Conservation (phyloP, 2,113 vertebrate genomes). For the Pavo muticus region DNA sequence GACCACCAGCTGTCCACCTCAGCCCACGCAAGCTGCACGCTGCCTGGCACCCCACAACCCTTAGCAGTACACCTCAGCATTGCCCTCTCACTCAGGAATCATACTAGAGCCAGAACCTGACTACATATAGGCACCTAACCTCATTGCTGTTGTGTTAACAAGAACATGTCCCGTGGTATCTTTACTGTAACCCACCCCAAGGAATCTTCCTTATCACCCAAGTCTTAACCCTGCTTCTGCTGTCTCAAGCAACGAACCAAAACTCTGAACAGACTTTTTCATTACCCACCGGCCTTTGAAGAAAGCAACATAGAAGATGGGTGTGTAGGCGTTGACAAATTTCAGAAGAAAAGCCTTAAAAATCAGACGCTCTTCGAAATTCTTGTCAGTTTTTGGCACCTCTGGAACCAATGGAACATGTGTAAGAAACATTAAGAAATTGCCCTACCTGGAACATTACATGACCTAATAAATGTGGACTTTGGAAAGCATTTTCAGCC, state of each 20-base stretch:
- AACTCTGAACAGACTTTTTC: neutral
- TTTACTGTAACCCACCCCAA: neutral
- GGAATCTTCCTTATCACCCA: neutral
- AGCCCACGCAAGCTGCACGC: neutral
- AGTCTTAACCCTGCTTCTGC: neutral
- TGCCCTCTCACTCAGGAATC: neutral
- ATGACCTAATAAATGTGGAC: neutral
- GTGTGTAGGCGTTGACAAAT: constrained; percentile 96
- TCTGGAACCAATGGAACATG: constrained; percentile 77
- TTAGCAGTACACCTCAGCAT: neutral
- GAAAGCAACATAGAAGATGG: constrained; percentile 97
- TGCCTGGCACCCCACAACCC: neutral
- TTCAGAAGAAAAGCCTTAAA: constrained; percentile 97
- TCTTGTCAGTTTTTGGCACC: constrained; percentile 98
- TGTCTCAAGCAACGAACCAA: neutral
- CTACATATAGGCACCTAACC: neutral
- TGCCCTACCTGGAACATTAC: neutral
- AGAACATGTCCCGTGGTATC: fast-evolving
- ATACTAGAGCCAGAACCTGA: neutral
- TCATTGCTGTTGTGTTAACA: neutral
- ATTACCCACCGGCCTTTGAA: constrained; percentile 93
- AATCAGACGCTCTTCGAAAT: constrained; percentile 93
- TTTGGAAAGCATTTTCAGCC: neutral
- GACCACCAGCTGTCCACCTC: neutral
- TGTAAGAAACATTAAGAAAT: neutral